These are phyloP conservation scores for Orthonyx spaldingii DNA, from an alignment of 2,113 vertebrate species.

Conservation along the genomic window DNA sequence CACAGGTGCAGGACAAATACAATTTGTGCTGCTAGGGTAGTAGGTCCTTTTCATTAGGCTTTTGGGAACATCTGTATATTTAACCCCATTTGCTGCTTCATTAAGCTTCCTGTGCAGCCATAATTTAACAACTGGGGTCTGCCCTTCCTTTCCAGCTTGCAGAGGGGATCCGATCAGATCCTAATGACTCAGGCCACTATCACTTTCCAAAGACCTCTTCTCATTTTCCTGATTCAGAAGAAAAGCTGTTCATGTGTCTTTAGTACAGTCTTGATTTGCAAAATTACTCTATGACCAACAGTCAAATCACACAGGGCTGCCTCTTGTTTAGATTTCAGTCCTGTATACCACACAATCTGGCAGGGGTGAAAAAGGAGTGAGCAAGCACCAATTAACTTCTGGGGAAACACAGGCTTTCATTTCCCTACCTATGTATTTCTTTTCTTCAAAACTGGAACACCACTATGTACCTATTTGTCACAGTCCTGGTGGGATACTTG, in stretches of 20 bases:
- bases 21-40: not conserved
- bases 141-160: not conserved
- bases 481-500: slow-evolving; percentile 9
- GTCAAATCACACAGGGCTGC: not conserved
- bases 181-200: not conserved
- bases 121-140: not conserved
- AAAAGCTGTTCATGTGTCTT: not conserved
- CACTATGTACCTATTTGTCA: not conserved
- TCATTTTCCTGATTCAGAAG: not conserved
- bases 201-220: not conserved
- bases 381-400: not conserved
- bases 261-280: not conserved
- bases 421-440: not conserved
- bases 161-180: not conserved
- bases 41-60: not conserved
- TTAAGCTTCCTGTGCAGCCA: not conserved
- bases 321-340: not conserved
- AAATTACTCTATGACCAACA: not conserved
- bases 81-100: not conserved
- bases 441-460: slow-evolving; percentile 6
- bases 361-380: not conserved
- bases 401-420: not conserved
- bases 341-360: not conserved
- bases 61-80: not conserved
- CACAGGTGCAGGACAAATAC: not conserved